Base-by-base conservation (phyloP, 2,113 vertebrate genomes). In the Platycercus adscitus region DNA sequence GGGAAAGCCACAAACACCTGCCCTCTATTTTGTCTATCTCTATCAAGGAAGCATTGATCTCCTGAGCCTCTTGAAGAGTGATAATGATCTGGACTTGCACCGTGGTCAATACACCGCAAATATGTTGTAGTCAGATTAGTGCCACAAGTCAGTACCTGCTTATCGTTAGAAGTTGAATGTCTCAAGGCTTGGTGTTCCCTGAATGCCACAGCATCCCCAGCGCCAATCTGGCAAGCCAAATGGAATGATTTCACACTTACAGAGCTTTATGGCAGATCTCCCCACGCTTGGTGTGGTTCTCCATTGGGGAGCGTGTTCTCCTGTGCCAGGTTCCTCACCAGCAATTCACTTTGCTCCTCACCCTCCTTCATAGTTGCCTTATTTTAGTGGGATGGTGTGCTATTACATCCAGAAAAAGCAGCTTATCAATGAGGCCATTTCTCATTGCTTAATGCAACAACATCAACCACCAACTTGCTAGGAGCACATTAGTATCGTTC, bases 401-500 rank as follows among this genome's bases (percentile, higher is more conserved):
- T 49, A 8, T 29, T 26, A 20, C 9, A 85, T 56, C 39, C 39
- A 75, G 47, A 31, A 61, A 71, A 66, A 47, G 66, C 64, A 78
- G 50, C 35, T 61, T 41, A 9, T 69, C 25, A 15, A 13, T 20
- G 29, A 55, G 79, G 28, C 31, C 46, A 17, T 18, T 65, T 66
- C 73, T 65, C 37, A 33, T 12, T 71, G 39, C 44, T 73, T 33
- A 41, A 53, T 12, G 6, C 28, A 47, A 35, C 25, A 46, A 46
- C 66, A 35, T 29, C 10, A 64, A n/a, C 17, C 60, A 52, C 56
- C 44, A 52, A 37, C 47, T 65, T 9, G 35, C 66, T 13, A 18
- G 49, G 28, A 61, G 26, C 1, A 0, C 0, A 1, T 68, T 19
- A 55, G 77, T 39, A 17, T 31, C 0, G 0, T 24, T 8, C 3